phyloP scores from a whole-genome alignment of 2,113 vertebrate genomes.

The Macquaria australasica region DNA sequence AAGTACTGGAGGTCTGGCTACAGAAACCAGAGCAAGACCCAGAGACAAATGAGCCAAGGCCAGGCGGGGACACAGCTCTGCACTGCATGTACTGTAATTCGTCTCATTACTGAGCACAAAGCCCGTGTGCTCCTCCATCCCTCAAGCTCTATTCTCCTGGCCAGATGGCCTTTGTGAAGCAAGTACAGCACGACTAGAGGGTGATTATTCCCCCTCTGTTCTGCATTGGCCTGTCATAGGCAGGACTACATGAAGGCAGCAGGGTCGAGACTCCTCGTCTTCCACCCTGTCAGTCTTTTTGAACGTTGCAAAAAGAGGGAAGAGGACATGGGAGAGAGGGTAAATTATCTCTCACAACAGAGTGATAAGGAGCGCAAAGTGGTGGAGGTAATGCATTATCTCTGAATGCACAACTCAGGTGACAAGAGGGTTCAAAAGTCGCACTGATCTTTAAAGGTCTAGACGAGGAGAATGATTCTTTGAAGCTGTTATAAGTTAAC shows the following conservation, averaged over 20 bases:
- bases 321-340: conserved; percentile 2
- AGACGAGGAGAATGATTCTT: not conserved
- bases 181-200: conserved; percentile 34
- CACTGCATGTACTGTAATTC: conserved; percentile 62
- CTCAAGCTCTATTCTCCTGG: conserved; percentile 56
- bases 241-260: conserved; percentile 1
- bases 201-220: conserved; percentile 56
- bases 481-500: not conserved
- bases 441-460: not conserved
- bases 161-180: conserved; percentile 66
- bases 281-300: conserved; percentile 2
- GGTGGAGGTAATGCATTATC: not conserved
- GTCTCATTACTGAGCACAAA: conserved; percentile 74
- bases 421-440: not conserved
- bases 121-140: conserved; percentile 53
- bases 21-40: conserved; percentile 46
- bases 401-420: not conserved
- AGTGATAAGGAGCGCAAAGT: not conserved
- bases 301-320: conserved; percentile 1
- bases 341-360: not conserved
- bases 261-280: conserved; percentile 28
- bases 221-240: conserved; percentile 28
- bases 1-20: conserved; percentile 45
- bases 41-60: conserved; percentile 60
- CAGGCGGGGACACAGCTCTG: conserved; percentile 50